Base-by-base conservation (phyloP, 1,140 invertebrate genomes). In the Diuraphis noxia region DNA sequence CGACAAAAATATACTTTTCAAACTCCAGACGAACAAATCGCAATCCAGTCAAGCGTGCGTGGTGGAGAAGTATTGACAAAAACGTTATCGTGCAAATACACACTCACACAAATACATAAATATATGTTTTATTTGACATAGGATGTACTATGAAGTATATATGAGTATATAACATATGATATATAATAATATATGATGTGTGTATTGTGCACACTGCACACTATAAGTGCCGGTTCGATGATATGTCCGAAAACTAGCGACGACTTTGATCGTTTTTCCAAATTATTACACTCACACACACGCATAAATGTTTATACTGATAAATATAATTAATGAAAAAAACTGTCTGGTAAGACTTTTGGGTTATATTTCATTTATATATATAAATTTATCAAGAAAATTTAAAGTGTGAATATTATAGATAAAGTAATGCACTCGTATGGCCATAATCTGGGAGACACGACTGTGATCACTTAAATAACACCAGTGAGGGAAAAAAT, bases 281-380 rank as follows among this genome's bases (percentile, higher is more conserved):
- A n/a, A n/a, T 72, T 72, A 72, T 72, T n/a, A 30, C 10, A 52
- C 52, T 9, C 25, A 56, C 56, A 30, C 52, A 21, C 63, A 7
- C 34, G 9, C 72, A 79, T 36, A 34, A 34, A 36, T 6, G n/a
- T 38, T 79, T 38, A 38, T 23, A 79, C 2, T 2, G 77, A 79
- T 79, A 79, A 79, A 79, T 38, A 38, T 79, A 79, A 79, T 79
- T 79, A 79, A 79, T 79, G 77, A 79, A 38, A 79, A 63, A 79
- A 79, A 38, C 72, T 77, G 17, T 77, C 77, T 36, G 36, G 34
- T 38, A 6, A 79, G 72, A 36, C 36, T 36, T 38, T 2, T 21
- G 21, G 2, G 34, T 79, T 13, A 4, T n/a, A 6, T 72, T 72
- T 13, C 56, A 72, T 72, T 72, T 72, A n/a, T n/a, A 72, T 72